Evolutionary conservation across 2,797 vertebrate genomes (phyloP), one percentile per base, ranked within the genome.

Genomic region (Agapornis canus): DNA sequence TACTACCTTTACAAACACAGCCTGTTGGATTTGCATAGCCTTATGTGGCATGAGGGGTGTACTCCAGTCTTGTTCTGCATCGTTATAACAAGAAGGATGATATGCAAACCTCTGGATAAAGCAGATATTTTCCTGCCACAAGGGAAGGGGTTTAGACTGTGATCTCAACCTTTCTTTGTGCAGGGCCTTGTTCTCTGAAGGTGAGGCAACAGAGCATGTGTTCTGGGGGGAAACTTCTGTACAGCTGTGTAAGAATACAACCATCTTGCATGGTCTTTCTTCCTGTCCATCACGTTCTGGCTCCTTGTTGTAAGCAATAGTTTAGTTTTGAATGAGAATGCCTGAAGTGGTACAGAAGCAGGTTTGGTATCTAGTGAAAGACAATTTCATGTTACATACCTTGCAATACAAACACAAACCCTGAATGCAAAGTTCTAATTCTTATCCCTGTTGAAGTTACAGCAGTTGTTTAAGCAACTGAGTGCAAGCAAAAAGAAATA

Each of bases 351-450:
- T 68, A 69, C 39, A 86, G 64, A 75, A 66, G 31, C 40, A 76
- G 15, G 31, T 66, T 32, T 56, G n/a, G 21, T 23, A 32, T 61
- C 43, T 52, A 26, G 7, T 69, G 61, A 57, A 75, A 86, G 57
- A 48, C 8, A 40, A n/a, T 80, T 64, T 81, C 37, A 70, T 15
- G 47, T 64, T 78, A 54, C 9, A 21, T 25, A 68, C 26, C n/a
- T 87, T 88, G 88, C 86, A 86, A 92, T 84, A 90, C 14, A 81
- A 83, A 95, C n/a, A 76, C 86, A 93, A 95, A 91, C 52, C 12
- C 81, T 82, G 86, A 93, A 90, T 90, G 79, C 82, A 77, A 63
- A 77, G 70, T 45, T 73, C 40, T 39, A 59, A 66, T 60, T 77
- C 21, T 73, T 73, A 35, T 47, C 70, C 35, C 52, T 73, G 13